Base-by-base conservation (phyloP, 2,888 invertebrate species). In the Leucophenga maculata region DNA sequence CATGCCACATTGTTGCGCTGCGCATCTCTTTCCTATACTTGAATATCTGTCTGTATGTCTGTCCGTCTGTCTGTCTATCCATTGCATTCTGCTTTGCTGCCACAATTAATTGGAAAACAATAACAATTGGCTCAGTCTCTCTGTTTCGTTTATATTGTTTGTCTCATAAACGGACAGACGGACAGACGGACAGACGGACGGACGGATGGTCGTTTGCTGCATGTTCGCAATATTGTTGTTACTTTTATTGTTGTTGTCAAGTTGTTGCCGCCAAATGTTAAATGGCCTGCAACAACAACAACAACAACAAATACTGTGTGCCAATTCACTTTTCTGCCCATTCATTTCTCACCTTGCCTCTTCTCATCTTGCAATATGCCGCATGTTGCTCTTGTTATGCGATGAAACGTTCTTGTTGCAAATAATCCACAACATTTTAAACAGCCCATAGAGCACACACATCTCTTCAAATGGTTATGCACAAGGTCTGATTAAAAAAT, bases 91-190 rank as follows among this genome's bases (percentile, higher is more conserved):
- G 20, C 18, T 48, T 18, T 20, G 48, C 22, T 46, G 64, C 16
- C 48, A 26, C 68, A 60, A 68, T 59, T 68, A 68, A 68, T 68
- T 68, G 68, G 60, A 60, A 68, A 68, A 68, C 68, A 68, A 68
- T 60, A 68, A 68, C 68, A 68, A 60, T 48, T 60, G 22, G 46
- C 14, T 64, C 22, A 48, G n/a, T 26, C 57, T 57, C 26, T 9
- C 11, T 62, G 6, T 62, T 16, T 31, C 31, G n/a, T n/a, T 31
- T n/a, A 31, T n/a, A n/a, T 31, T 31, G 3, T 16, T 31, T 59
- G 26, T 31, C 31, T 13, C 16, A 59, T 31, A n/a, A 26, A 26
- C 59, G 59, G 50, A 50, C 50, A n/a, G 55, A 20, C 22, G 9
- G n/a, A 22, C 55, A 18, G 20, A 13, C 55, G 11, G 20, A 55